Conservation (phyloP, 2,797 vertebrate genomes). For the Arvicola amphibius region DNA sequence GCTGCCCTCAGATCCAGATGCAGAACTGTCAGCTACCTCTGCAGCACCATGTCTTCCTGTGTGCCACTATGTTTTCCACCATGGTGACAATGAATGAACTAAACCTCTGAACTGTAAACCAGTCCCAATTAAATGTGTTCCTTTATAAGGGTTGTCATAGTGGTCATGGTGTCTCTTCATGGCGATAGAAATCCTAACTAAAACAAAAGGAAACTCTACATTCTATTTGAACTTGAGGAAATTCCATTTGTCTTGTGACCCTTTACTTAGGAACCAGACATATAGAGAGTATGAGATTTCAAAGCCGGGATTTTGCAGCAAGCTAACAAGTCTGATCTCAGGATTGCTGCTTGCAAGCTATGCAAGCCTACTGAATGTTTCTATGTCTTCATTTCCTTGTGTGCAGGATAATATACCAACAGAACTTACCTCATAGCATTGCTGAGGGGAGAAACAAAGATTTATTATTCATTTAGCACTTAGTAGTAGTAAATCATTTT, state of each 20-base stretch:
- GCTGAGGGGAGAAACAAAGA: background rate
- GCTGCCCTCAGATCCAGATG: background rate
- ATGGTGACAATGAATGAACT: background rate
- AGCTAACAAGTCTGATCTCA: constrained; percentile 2
- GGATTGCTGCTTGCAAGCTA: background rate
- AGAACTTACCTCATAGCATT: background rate
- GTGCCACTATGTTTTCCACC: background rate
- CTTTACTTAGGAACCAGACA: constrained; percentile 18
- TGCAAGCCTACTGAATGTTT: background rate
- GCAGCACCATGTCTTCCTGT: background rate
- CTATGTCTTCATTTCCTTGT: background rate
- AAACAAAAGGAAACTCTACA: background rate
- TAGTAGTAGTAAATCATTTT: background rate
- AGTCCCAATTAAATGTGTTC: background rate
- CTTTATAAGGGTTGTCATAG: background rate
- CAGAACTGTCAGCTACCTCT: background rate
- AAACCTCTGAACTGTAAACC: background rate
- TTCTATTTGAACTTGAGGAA: constrained; percentile 33
- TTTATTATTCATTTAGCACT: constrained; percentile 37
- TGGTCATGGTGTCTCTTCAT: background rate
- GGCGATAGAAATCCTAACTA: background rate
- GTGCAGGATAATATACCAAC: background rate
- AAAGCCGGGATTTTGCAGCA: constrained; percentile 24
- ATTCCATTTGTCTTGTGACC: background rate
- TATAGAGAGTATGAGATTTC: background rate